These are phyloP conservation scores for Glaucomys volans DNA, from an alignment of 2,113 vertebrate genomes.

Conservation along the genomic window DNA sequence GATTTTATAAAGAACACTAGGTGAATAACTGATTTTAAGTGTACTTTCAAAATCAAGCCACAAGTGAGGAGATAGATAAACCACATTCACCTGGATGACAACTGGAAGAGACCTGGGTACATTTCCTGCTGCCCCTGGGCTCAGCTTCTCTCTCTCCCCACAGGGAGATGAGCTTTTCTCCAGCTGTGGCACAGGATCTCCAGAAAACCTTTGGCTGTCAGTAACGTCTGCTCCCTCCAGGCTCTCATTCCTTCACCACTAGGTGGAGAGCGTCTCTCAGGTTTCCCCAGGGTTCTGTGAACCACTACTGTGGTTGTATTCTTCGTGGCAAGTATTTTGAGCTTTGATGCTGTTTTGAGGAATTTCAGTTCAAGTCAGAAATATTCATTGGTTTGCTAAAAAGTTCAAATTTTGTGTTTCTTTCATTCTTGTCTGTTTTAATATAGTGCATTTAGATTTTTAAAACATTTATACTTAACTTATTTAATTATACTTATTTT, in stretches of 20 bases:
- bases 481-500: too few species aligned
- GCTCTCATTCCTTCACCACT: background rate
- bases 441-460: background rate
- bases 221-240: background rate
- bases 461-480: background rate
- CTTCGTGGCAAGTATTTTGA: background rate
- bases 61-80: background rate
- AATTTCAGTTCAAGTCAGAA: background rate
- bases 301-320: rapidly evolving
- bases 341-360: background rate
- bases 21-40: background rate
- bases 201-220: background rate
- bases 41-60: background rate
- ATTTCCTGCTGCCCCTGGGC: background rate
- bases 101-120: too few species aligned
- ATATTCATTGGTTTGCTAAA: background rate
- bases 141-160: rapidly evolving
- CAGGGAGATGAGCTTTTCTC: too few species aligned
- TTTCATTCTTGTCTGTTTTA: background rate
- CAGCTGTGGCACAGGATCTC: rapidly evolving
- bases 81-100: background rate
- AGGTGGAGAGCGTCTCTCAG: conserved; percentile 64
- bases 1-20: background rate
- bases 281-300: background rate
- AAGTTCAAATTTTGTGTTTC: background rate